A percentile compares a stretch with the other conserved stretches of the same genome.
phyloP scores from a whole-genome alignment of 2,113 vertebrate species.

The Labrus mixtus region DNA sequence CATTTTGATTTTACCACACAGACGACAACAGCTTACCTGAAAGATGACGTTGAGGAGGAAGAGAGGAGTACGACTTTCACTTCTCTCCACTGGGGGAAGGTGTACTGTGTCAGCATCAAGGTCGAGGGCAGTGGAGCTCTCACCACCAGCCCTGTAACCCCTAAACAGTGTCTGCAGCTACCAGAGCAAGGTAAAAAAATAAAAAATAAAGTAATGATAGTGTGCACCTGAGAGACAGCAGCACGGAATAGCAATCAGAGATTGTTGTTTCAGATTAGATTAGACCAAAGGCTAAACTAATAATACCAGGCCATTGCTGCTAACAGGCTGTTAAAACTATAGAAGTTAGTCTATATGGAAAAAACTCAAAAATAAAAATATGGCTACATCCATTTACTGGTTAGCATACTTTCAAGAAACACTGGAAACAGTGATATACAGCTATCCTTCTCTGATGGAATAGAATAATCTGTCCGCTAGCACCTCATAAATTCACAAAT shows the following conservation, averaged over 20 bases:
- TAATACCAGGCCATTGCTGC: neutral
- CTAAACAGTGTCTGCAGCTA: slow-evolving; percentile 66
- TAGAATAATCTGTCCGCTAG: no score
- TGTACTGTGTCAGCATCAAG: slow-evolving; percentile 77
- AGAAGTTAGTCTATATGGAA: no score
- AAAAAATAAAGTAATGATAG: neutral
- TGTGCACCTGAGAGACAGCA: neutral
- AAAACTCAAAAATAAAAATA: no score
- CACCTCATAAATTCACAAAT: no score
- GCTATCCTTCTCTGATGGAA: no score
- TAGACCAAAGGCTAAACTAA: no score
- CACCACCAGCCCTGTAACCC: slow-evolving; percentile 31
- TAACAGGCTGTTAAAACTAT: no score
- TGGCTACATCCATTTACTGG: no score
- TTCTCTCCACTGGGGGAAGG: slow-evolving; percentile 57
- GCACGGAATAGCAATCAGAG: neutral
- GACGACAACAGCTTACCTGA: slow-evolving; percentile 50
- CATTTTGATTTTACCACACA: slow-evolving; percentile 16
- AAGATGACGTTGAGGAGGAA: neutral
- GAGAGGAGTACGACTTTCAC: slow-evolving; percentile 49
- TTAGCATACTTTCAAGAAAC: no score
- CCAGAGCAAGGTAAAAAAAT: slow-evolving; percentile 72
- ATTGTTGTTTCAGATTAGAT: neutral
- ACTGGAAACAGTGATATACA: no score
- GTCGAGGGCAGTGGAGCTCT: slow-evolving; percentile 1